Base-by-base conservation (phyloP, 2,888 invertebrate species). In the Drosophila nr. fundita region DNA sequence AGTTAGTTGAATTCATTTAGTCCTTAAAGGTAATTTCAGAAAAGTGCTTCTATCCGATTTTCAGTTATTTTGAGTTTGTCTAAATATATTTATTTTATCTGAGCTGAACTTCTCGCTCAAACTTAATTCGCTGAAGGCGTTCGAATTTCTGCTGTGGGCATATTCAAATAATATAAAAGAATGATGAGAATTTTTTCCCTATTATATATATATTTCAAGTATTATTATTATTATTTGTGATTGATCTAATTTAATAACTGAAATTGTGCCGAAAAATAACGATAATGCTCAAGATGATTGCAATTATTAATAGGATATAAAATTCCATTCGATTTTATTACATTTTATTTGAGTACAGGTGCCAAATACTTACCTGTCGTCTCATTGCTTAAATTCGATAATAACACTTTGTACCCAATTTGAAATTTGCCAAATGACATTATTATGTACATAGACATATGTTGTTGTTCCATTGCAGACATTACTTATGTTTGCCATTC, bases 401-500 rank as follows among this genome's bases (percentile, higher is more conserved):
- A 49, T 18, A 29, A 29, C 24, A 49, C 49, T 49, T 49, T 49
- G 3, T 27, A 27, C 27, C 49, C 49, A 29, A 27, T 49, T 49
- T 15, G 24, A 49, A 29, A 49, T 49, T 49, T 18, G 27, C 45
- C 2, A 45, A 15, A 4, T 24, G 24, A 4, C 24, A 15, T 45
- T 24, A 15, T 15, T 45, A 45, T 18, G 10, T 29, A 49, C 18
- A 1, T 13, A 30, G 18, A 50, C 40, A 57, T 40, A 57, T 29
- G 55, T 30, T 40, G 18, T 15, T 8, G 13, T 29, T 21, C 8
- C 11, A 38, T 7, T 42, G 15, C 29, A 50, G 2, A 10, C 36
- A 38, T 40, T 49, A 58, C 32, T 65, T 64, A 42, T 59, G 24
- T 27, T 40, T 63, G 2, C 24, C n/a, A n/a, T 58, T 36, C 49